A percentile compares a stretch with the other conserved stretches of the same genome.
These are phyloP conservation scores for Hyperoplus immaculatus DNA, from an alignment of 2,797 vertebrate genomes.

Conservation along the genomic window DNA sequence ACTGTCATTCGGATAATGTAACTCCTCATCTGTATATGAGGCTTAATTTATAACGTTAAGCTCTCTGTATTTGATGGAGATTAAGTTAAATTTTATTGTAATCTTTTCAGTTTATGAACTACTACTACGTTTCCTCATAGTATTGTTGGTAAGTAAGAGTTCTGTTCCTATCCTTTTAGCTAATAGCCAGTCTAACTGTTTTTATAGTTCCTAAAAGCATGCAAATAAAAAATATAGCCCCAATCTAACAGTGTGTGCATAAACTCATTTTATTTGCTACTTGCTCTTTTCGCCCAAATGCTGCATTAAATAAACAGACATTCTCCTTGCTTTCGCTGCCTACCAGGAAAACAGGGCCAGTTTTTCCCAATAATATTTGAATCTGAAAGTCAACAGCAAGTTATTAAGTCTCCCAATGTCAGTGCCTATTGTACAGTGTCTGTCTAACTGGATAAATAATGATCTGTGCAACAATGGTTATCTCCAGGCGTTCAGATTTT, in stretches of 20 bases:
- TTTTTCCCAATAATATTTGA: constrained; percentile 14
- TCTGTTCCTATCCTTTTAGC: constrained; percentile 16
- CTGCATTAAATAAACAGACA: constrained; percentile 28
- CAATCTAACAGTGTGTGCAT: constrained; percentile 20
- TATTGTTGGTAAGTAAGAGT: constrained; percentile 7
- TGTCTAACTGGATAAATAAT: constrained; percentile 5
- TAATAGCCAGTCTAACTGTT: constrained; percentile 41
- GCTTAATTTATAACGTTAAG: neutral
- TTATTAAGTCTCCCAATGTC: neutral
- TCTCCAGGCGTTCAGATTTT: neutral
- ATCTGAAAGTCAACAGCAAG: constrained; percentile 20
- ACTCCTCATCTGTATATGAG: neutral
- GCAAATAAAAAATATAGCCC: constrained; percentile 50
- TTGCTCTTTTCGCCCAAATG: constrained; percentile 19
- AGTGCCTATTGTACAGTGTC: neutral
- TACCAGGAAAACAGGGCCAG: constrained; percentile 10
- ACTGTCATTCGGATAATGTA: neutral
- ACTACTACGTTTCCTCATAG: neutral
- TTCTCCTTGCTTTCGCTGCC: constrained; percentile 12
- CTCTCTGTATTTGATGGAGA: neutral
- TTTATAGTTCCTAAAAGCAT: constrained; percentile 43
- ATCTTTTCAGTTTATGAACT: constrained; percentile 21
- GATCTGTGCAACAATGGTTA: constrained; percentile 10
- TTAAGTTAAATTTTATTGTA: constrained; percentile 7
- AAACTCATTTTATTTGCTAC: constrained; percentile 31